phyloP scores from a whole-genome alignment of 53 echinoderm and acorn worm species.

The Crossaster papposus region DNA sequence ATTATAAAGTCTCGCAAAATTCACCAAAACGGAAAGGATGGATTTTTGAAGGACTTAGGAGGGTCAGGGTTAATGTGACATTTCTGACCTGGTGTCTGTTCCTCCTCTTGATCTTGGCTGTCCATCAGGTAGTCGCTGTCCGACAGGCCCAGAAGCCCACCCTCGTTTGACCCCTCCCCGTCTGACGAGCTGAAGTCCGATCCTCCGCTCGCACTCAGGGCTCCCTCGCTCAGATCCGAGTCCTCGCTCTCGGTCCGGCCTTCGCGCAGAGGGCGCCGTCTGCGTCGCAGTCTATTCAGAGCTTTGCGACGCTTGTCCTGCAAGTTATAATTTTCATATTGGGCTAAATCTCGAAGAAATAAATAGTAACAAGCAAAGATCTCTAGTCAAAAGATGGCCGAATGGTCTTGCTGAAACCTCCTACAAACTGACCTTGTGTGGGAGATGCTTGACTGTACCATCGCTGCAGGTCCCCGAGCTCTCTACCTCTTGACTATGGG shows the following conservation, averaged over 20 bases:
- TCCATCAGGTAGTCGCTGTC: slow-evolving; percentile 98
- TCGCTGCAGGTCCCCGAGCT: slow-evolving; percentile 73
- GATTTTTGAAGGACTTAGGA: no score
- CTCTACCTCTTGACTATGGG: slow-evolving; percentile 77
- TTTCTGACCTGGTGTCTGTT: slow-evolving; percentile 45
- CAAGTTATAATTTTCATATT: background rate
- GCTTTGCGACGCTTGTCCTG: slow-evolving; percentile 64
- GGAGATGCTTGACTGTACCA: slow-evolving; percentile 72
- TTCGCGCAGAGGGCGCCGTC: slow-evolving; percentile 25
- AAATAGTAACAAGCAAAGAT: no score
- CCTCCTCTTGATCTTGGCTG: slow-evolving; percentile 83
- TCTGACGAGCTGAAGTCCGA: slow-evolving; percentile 86
- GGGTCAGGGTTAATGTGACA: no score
- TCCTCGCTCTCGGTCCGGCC: slow-evolving; percentile 74
- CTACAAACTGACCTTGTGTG: slow-evolving; percentile 33
- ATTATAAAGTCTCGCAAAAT: no score
- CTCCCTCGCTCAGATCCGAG: slow-evolving; percentile 92
- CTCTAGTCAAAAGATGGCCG: no score
- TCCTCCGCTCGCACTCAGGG: slow-evolving; percentile 69
- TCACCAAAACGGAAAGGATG: no score
- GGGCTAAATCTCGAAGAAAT: no score
- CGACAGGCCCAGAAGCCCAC: slow-evolving; percentile 75
- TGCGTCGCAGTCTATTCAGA: slow-evolving; percentile 61
- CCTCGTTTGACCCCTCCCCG: slow-evolving; percentile 72
- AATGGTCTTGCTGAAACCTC: background rate